Base-by-base conservation (phyloP, 1,140 invertebrate species). In the Chymomyza costata region DNA sequence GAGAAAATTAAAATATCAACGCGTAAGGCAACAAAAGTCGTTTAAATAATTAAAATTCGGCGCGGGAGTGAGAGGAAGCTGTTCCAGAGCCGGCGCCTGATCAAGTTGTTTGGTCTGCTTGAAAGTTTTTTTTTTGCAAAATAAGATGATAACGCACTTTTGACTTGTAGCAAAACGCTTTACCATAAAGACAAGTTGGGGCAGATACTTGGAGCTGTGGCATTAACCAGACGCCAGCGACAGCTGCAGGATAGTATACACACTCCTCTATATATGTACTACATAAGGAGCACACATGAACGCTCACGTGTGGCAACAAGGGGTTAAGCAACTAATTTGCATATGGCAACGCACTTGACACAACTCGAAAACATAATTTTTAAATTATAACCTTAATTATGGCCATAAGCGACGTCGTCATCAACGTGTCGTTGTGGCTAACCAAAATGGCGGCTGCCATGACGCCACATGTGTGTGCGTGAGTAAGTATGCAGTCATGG, bases 1-100 rank as follows among this genome's bases (percentile, higher is more conserved):
- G 43, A 44, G 53, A 61, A 73, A 58, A 68, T 80, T 74, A 52
- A 74, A 74, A 74, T 80, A 80, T 73, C 64, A 80, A 50, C 66
- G 67, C 35, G 30, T 43, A 38, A 14, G 15, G 15, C 15, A 2
- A 16, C 3, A 13, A 5, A 45, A 46, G 43, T 43, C 53, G 55
- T 63, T 54, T 38, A 59, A 54, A 54, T 80, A 80, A 80, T 80
- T 80, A 80, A 80, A 80, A 80, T 80, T 80, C 73, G 25, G 47
- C 21, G 18, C 7, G 19, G 37, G 14, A n/a, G 21, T 17, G 21
- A 16, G 44, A 15, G 28, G 3, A 25, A 25, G 21, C 21, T 25
- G 3, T 25, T 3, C 21, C 21, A 25, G 21, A 25, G n/a, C 21
- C 21, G 3, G 8, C 21, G 8, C n/a, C 3, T 25, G 21, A 25